Evolutionary conservation across 2,113 vertebrate genomes (phyloP).

Genomic region (Ahaetulla prasina): DNA sequence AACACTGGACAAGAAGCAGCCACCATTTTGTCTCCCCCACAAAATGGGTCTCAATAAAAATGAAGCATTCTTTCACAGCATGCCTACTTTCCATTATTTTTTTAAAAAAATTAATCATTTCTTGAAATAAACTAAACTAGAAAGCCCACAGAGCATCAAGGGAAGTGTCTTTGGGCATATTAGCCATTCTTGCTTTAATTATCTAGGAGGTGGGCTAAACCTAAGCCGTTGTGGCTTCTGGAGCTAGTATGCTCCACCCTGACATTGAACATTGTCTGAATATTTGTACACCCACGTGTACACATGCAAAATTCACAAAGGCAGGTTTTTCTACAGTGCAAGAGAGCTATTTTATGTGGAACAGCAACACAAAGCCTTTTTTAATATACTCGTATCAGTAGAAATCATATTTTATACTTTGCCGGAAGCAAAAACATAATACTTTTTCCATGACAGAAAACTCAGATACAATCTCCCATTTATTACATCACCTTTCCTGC

Average conservation of each 20-base stretch:
- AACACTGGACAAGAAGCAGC: neutral
- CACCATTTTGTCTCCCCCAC: neutral
- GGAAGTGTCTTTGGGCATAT: neutral
- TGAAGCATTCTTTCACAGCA: neutral
- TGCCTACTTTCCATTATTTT: neutral
- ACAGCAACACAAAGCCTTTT: neutral
- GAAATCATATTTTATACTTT: neutral
- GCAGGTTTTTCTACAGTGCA: too few species aligned
- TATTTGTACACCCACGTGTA: neutral
- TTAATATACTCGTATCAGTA: neutral
- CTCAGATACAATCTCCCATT: neutral
- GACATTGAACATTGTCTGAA: neutral
- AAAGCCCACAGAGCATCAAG: neutral
- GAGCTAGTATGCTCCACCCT: neutral
- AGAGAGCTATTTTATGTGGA: neutral
- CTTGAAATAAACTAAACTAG: neutral
- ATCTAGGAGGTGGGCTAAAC: neutral
- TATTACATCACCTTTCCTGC: neutral
- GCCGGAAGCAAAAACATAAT: neutral
- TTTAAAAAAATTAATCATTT: neutral
- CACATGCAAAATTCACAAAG: neutral
- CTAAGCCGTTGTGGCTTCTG: neutral
- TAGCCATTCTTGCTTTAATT: neutral
- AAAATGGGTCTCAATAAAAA: neutral
- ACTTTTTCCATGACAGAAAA: neutral